Base-by-base conservation (phyloP, 2,113 vertebrate species). In the Oenanthe oenanthe region DNA sequence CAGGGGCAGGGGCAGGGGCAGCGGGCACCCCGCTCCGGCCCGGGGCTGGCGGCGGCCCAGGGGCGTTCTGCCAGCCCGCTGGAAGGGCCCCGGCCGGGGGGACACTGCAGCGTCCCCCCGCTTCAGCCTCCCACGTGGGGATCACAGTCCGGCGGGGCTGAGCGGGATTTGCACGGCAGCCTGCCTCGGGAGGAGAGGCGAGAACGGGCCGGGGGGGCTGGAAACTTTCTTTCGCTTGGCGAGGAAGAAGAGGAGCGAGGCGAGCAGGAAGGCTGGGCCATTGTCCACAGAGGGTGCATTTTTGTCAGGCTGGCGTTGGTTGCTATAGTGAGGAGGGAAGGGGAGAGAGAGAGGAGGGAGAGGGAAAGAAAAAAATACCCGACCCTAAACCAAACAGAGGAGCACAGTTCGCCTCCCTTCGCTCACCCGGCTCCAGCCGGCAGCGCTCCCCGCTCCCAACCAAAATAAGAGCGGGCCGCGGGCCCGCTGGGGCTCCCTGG, bases 271-370 rank as follows among this genome's bases (percentile, higher is more conserved):
- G 98, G 98, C 98, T 97, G 97, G 98, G 97, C 98, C 98, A 99
- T 99, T 99, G 99, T 99, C 98, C 98, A 98, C 98, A 98, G 98
- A 98, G 98, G 98, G 98, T 98, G 98, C 98, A 99, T 99, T 99
- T 99, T 99, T 99, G 98, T 97, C 97, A 94, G 88, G 95, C 98
- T 96, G 97, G 98, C 98, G 98, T 97, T 98, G 98, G 99, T 99
- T 99, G 98, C 99, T 98, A 99, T 99, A 99, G 99, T 96, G 98
- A 99, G 98, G 98, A 97, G 98, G 98, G 97, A 97, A 98, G 98
- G 98, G 97, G 97, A 62, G 95, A 83, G 77, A 85, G 75, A 74
- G 88, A 58, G 73, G 70, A 85, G 79, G 50, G 74, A 85, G 74
- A 80, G 25, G 48, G 43, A 67, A 83, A 83, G 48, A 54, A 75